Conservation (phyloP, 2,888 invertebrate genomes). For the Ennomos quercinarius region DNA sequence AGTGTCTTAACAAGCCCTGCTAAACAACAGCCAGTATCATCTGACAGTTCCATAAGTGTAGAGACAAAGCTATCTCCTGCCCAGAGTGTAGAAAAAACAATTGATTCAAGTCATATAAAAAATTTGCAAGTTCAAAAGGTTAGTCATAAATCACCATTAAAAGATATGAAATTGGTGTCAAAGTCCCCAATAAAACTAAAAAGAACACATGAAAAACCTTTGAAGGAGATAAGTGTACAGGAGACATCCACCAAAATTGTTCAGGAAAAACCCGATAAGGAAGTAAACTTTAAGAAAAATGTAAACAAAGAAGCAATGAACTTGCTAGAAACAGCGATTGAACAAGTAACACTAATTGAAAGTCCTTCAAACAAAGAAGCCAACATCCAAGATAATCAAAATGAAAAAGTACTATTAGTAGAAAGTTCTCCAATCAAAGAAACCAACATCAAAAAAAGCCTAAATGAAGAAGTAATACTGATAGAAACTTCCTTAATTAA, state of each 20-base stretch:
- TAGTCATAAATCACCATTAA: slow-evolving; percentile 20
- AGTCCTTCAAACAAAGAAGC: not conserved
- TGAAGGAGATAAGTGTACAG: not conserved
- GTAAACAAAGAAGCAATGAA: slow-evolving; percentile 9
- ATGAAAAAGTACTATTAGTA: not conserved
- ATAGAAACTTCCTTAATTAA: slow-evolving; percentile 1
- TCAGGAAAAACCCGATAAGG: slow-evolving; percentile 18
- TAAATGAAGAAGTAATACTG: not conserved
- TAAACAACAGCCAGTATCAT: slow-evolving; percentile 43
- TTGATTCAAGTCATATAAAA: slow-evolving; percentile 28
- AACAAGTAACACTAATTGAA: not conserved
- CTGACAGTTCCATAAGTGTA: slow-evolving; percentile 50
- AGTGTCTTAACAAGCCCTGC: slow-evolving; percentile 24
- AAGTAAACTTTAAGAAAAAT: not conserved
- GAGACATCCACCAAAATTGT: slow-evolving; percentile 22
- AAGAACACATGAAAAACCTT: slow-evolving; percentile 3
- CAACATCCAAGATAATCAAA: slow-evolving; percentile 1
- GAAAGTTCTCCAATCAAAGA: not conserved
- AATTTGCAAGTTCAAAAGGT: slow-evolving; percentile 14
- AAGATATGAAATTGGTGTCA: slow-evolving; percentile 17
- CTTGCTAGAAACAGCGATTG: slow-evolving; percentile 7
- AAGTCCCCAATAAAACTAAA: slow-evolving; percentile 12
- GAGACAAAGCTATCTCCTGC: slow-evolving; percentile 13
- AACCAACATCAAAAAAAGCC: not conserved
- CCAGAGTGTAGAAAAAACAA: slow-evolving; percentile 28